phyloP scores from a whole-genome alignment of 30 jellyfish, hydroid and myxozoan species.

The Chrysaora quinquecirrha region DNA sequence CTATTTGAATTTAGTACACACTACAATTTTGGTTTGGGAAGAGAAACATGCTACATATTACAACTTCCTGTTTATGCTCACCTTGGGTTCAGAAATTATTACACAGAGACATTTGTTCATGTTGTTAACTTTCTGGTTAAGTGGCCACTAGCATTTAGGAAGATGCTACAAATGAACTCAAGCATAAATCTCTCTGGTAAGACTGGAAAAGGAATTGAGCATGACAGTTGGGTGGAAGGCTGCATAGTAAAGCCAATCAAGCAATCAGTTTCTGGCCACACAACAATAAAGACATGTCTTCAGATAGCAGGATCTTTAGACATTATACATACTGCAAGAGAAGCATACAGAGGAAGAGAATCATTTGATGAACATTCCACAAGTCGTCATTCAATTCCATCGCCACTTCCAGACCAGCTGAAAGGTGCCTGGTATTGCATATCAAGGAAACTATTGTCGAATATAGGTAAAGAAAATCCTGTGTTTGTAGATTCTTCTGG shows the following conservation, averaged over 20 bases:
- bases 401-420: slow-evolving; percentile 27
- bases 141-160: slow-evolving; percentile 30
- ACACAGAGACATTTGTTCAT: slow-evolving; percentile 11
- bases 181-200: slow-evolving; percentile 17
- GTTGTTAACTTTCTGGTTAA: slow-evolving; percentile 22
- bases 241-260: slow-evolving; percentile 29
- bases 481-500: neutral
- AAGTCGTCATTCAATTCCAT: slow-evolving; percentile 14
- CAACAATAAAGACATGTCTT: neutral
- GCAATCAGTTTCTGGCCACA: slow-evolving; percentile 27
- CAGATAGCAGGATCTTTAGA: slow-evolving; percentile 10
- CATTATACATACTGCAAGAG: slow-evolving; percentile 4
- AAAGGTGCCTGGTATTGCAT: slow-evolving; percentile 10
- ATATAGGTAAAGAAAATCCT: neutral
- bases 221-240: slow-evolving; percentile 27
- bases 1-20: slow-evolving; percentile 1
- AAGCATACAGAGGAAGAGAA: slow-evolving; percentile 31
- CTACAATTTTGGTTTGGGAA: slow-evolving; percentile 22
- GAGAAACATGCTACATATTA: slow-evolving; percentile 23
- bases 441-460: neutral
- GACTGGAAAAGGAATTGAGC: slow-evolving; percentile 28
- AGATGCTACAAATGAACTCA: neutral
- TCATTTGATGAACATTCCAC: slow-evolving; percentile 29
- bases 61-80: slow-evolving; percentile 13
- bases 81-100: slow-evolving; percentile 22